Base-by-base conservation (phyloP, 2,888 invertebrate species). In the Carabus problematicus region DNA sequence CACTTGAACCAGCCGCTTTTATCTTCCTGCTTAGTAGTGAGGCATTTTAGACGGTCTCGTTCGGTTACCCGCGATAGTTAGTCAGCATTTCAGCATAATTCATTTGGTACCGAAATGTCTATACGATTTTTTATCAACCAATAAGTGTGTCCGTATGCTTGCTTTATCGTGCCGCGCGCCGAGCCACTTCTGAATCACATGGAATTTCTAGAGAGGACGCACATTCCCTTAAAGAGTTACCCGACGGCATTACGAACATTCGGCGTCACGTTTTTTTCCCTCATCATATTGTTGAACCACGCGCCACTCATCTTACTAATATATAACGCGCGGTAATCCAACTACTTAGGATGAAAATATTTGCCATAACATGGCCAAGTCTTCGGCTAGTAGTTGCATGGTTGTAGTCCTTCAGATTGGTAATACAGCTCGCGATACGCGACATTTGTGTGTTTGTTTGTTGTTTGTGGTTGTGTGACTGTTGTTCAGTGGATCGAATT, bases 91-190 rank as follows among this genome's bases (percentile, higher is more conserved):
- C 19, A 52, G 19, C 16, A 52, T 52, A 66, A 19, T 66, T 58
- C 47, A 59, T 16, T 60, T 60, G 67, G 67, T 49, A 60, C 67
- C 67, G 52, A 60, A 54, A 60, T 47, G 67, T 67, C 67, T 67
- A 49, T 59, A 54, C 59, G 19, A 7, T 67, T 67, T 67, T 67
- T 67, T 67, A 9, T 56, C 39, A 40, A 18, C 18, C 39, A 18
- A 40, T 56, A 18, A 56, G 29, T 29, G 56, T 56, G 29, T 56
- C 39, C 56, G 56, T 19, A 19, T 14, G 56, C 29, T 56, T 56
- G 18, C 14, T 45, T 45, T 45, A 12, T 14, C n/a, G 11, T 6
- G 45, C 14, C 45, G 45, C 45, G 45, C n/a, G 29, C 6, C 29
- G 6, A 52, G 9, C 52, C 52, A 52, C 52, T 52, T 52, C 12